Percentiles rank a stretch among this genome's conserved stretches.
Evolutionary conservation across 1,140 invertebrate genomes (phyloP).

Genomic region (Rhyacophila brunnea): DNA sequence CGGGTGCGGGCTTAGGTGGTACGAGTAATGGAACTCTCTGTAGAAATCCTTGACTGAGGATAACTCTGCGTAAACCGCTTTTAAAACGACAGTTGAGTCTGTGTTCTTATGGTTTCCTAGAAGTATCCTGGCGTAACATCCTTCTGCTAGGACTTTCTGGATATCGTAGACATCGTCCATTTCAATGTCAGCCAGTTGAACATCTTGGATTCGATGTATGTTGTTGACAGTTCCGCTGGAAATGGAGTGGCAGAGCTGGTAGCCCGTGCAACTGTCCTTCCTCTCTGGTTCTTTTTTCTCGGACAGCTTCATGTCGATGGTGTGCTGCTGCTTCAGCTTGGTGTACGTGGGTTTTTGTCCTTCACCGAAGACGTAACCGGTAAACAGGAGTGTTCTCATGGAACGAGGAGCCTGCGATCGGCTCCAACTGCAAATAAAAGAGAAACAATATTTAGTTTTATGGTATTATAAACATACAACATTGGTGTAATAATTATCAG

Average conservation of each 20-base stretch:
- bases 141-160: conserved; percentile 64
- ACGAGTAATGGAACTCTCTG: conserved; percentile 75
- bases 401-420: conserved; percentile 10
- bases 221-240: conserved; percentile 43
- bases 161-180: conserved; percentile 65
- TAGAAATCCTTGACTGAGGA: conserved; percentile 70
- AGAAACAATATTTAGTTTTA: no score
- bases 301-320: conserved; percentile 21
- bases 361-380: conserved; percentile 18
- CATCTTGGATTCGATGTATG: conserved; percentile 58
- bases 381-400: conserved; percentile 27
- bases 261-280: not conserved
- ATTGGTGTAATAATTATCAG: no score
- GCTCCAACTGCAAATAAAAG: no score
- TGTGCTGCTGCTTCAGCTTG: conserved; percentile 14
- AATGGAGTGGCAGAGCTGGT: conserved; percentile 32
- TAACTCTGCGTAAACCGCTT: conserved; percentile 67
- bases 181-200: conserved; percentile 56
- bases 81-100: conserved; percentile 62
- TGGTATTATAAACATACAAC: no score
- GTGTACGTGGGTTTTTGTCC: conserved; percentile 17
- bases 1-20: conserved; percentile 71
- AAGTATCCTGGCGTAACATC: conserved; percentile 69
- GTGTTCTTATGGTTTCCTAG: conserved; percentile 61
- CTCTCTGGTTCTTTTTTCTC: conserved; percentile 18